These are phyloP conservation scores for Lemur catta DNA, from an alignment of 2,797 vertebrate genomes.

Conservation along the genomic window DNA sequence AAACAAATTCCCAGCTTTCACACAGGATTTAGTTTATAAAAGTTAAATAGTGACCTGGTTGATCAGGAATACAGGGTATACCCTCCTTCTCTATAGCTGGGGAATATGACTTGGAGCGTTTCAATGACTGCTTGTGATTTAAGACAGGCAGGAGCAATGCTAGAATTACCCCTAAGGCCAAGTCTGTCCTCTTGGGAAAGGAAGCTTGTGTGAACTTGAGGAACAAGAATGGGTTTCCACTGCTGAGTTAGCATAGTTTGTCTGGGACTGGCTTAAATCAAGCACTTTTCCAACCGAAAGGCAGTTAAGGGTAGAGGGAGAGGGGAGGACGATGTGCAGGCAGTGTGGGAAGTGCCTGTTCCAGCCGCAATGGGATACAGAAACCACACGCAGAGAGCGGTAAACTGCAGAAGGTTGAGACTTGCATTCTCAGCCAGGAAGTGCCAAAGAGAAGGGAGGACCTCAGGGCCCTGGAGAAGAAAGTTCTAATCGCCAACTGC, in stretches of 20 bases:
- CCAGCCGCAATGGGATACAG: background rate
- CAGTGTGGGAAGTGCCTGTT: background rate
- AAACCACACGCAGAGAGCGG: background rate
- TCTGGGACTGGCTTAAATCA: background rate
- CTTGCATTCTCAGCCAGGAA: background rate
- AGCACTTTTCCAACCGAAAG: background rate
- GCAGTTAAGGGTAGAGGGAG: background rate
- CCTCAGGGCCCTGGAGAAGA: background rate
- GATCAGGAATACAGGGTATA: background rate
- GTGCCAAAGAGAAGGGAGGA: background rate
- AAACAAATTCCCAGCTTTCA: background rate
- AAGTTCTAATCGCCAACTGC: background rate
- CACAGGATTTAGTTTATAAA: background rate
- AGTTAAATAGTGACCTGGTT: background rate
- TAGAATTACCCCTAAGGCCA: background rate
- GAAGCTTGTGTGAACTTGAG: constrained; percentile 43
- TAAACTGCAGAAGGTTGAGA: background rate
- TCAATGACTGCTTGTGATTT: background rate
- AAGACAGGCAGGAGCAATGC: background rate
- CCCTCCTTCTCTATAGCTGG: background rate
- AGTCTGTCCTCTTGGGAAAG: background rate
- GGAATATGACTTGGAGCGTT: background rate
- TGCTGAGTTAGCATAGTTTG: constrained; percentile 21
- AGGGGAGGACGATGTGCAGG: fast-evolving
- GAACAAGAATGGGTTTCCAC: background rate